Evolutionary conservation across 1,140 invertebrate species (phyloP), one percentile per base, ranked within the genome.

Genomic region (Diachasma alloeum): DNA sequence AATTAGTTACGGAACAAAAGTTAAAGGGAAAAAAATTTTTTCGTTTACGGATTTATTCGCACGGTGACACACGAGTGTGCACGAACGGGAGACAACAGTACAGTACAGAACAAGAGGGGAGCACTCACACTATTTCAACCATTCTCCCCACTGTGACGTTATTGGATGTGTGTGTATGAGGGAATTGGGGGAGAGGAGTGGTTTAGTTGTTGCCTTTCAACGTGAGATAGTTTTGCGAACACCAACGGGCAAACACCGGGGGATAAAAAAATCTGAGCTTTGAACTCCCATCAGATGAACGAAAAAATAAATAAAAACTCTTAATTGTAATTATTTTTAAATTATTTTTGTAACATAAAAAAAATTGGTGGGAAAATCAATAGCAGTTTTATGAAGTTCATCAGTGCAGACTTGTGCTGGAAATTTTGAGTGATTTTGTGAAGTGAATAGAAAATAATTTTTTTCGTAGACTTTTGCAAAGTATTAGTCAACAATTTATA

Each of bases 191-290:
- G 59, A 63, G 59, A 63, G 59, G 59, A 63, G 59, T 63, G 59
- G 59, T 63, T 63, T 26, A 63, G 59, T 63, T 63, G 59, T 63
- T 63, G 19, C 59, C 59, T 63, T 63, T 63, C 59, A 63, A 63
- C 24, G 59, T 63, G 59, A 63, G 59, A 63, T 63, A 63, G 59
- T 63, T 63, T 63, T 63, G 59, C 59, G 59, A 63, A 63, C 59
- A 63, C 59, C 19, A 63, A 63, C 59, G 59, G 59, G 59, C 59
- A 63, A 63, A 63, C 22, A 63, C 19, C 59, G 59, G 59, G 59
- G 59, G 24, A 63, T 63, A 63, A 63, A 26, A 63, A 63, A 63
- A 63, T 26, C 24, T 24, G 19, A 63, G 24, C 19, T 63, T 63
- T 63, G 48, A 53, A 53, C 48, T 63, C 26, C 59, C 24, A 26